Percentiles rank a stretch among this genome's conserved stretches.
These are phyloP conservation scores for Spodoptera litura DNA, from an alignment of 1,140 invertebrate genomes.

Conservation along the genomic window DNA sequence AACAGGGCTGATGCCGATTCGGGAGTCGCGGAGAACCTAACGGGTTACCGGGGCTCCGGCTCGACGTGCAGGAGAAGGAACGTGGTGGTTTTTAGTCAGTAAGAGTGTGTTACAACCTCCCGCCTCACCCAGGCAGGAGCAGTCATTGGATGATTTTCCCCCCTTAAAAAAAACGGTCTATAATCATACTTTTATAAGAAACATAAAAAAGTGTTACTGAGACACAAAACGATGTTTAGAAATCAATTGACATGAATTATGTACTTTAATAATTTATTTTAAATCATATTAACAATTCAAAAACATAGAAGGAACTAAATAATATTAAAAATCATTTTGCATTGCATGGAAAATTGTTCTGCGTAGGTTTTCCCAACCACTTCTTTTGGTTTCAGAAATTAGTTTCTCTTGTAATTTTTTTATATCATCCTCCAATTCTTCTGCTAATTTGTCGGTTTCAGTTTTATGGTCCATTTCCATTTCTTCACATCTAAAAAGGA, in stretches of 20 bases:
- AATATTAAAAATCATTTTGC: constrained; percentile 71
- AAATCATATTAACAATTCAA: constrained; percentile 21
- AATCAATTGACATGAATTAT: neutral
- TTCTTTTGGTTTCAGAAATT: constrained; percentile 72
- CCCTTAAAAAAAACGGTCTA: too few species aligned
- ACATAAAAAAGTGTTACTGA: too few species aligned
- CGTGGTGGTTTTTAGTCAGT: too few species aligned
- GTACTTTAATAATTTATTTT: constrained; percentile 10
- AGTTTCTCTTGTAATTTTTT: constrained; percentile 73
- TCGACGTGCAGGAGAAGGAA: too few species aligned
- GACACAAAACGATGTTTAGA: too few species aligned
- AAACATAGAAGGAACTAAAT: constrained; percentile 23
- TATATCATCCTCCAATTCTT: constrained; percentile 71
- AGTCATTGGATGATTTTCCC: too few species aligned
- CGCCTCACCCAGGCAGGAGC: too few species aligned
- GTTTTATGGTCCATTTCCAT: constrained; percentile 68
- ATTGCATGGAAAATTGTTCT: constrained; percentile 72
- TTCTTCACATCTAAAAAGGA: constrained; percentile 65
- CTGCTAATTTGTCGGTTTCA: constrained; percentile 66
- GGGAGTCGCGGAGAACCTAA: too few species aligned
- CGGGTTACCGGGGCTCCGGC: too few species aligned
- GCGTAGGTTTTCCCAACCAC: constrained; percentile 69
- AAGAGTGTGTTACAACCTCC: too few species aligned
- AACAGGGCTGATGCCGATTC: too few species aligned
- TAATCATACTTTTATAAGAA: too few species aligned